These are phyloP conservation scores for Ernsta delagoae DNA, from an alignment of 2,888 invertebrate species.

Conservation along the genomic window DNA sequence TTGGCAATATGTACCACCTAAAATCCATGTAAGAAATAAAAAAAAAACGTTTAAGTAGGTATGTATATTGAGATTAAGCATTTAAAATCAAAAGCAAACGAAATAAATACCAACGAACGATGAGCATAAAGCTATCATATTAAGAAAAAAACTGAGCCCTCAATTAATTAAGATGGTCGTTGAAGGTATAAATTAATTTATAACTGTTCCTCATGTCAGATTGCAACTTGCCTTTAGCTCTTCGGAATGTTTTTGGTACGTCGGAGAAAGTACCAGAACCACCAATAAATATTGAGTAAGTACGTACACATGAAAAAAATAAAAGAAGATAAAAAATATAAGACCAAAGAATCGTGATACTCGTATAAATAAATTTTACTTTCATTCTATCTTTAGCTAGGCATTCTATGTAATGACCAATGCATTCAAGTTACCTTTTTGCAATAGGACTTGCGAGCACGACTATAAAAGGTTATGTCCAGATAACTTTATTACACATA, in stretches of 20 bases:
- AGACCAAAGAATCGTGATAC: conserved; percentile 15
- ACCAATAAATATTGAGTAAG: neutral
- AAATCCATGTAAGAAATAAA: no score
- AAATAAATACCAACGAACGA: neutral
- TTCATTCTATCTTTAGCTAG: conserved; percentile 66
- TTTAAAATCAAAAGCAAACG: no score
- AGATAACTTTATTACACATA: conserved; percentile 81
- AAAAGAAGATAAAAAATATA: neutral
- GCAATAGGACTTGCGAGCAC: conserved; percentile 54
- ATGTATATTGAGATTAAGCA: no score
- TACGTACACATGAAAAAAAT: neutral
- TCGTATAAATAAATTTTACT: conserved; percentile 68
- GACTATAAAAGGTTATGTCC: conserved; percentile 79
- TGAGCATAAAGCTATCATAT: conserved; percentile 5
- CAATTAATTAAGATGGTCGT: conserved; percentile 48
- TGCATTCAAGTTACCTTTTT: conserved; percentile 69
- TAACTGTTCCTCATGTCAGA: conserved; percentile 31
- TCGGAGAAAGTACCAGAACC: neutral
- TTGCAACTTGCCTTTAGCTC: conserved; percentile 35
- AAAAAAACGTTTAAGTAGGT: no score
- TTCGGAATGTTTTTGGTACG: neutral
- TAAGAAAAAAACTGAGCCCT: conserved; percentile 29
- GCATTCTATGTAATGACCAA: conserved; percentile 68
- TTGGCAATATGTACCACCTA: no score
- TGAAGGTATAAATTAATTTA: conserved; percentile 39